Evolutionary conservation across 2,888 invertebrate species (phyloP), one percentile per base, ranked within the genome.

Genomic region (Caenorhabditis sp.): DNA sequence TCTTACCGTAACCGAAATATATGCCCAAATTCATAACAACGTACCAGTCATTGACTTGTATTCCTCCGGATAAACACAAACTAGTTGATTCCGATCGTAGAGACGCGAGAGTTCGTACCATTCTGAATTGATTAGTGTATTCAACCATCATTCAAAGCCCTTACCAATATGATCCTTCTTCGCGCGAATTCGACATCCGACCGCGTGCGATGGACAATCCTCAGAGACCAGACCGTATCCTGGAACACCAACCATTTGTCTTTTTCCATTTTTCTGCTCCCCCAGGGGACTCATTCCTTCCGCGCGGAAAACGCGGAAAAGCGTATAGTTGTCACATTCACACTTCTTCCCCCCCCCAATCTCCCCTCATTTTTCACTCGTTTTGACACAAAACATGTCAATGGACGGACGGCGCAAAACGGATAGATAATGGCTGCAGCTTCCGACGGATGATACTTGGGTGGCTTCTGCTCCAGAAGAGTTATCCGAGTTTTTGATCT

Each of bases 21-120:
- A n/a, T n/a, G n/a, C n/a, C n/a, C n/a, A n/a, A n/a, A n/a, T 37
- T 20, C 22, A 32, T 26, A 37, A 11, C 2, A 2, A 47, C 35
- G 22, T 37, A 83, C 85, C 85, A 37, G 86, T 81, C 62, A 81
- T 60, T 11, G 79, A 65, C 64, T 76, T 70, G 50, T 86, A 86
- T 40, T 86, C 86, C 56, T 82, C 86, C 22, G 86, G 86, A 70
- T 84, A 84, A 0, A 86, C 84, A 55, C 86, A 86, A 13, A 85
- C 86, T 3, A 86, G 71, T 32, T 86, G 86, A 55, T 86, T 86
- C 2, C 86, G 79, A 55, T 86, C 86, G 64, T 86, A 86, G 22
- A 86, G 71, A 13, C 82, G 72, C 1, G 84, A 82, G 15, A 82
- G 82, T 50, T 86, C 84, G 68, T 86, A 86, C 86, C 86, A 86